These are phyloP conservation scores for Gastrophryne carolinensis DNA, from an alignment of 2,797 vertebrate genomes.

Conservation along the genomic window DNA sequence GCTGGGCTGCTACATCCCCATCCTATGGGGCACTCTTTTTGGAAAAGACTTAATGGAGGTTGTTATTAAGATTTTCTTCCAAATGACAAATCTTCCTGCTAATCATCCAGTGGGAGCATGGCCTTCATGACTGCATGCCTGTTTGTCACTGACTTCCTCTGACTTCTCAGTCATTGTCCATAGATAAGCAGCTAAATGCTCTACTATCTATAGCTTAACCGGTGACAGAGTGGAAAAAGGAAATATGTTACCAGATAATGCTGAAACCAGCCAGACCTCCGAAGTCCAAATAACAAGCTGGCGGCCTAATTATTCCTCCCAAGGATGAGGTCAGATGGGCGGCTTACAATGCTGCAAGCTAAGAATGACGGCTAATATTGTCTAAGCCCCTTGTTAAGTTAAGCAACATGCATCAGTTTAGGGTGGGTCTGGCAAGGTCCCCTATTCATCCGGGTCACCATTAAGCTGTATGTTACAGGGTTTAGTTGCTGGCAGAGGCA, in stretches of 20 bases:
- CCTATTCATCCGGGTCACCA: too few species aligned
- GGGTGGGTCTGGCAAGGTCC: too few species aligned
- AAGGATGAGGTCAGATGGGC: not conserved
- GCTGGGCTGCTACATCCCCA: too few species aligned
- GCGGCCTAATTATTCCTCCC: not conserved
- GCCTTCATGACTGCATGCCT: too few species aligned
- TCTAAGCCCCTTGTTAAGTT: not conserved
- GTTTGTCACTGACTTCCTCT: not conserved
- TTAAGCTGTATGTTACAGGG: too few species aligned
- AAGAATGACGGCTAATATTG: not conserved
- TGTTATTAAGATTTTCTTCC: too few species aligned
- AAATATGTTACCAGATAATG: constrained; percentile 26
- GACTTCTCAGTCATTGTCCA: not conserved
- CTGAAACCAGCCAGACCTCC: constrained; percentile 5
- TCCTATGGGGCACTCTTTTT: too few species aligned
- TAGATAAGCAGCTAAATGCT: constrained; percentile 2
- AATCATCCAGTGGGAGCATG: not conserved
- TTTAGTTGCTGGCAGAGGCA: too few species aligned
- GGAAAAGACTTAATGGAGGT: too few species aligned
- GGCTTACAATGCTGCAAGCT: not conserved
- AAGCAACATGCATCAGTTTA: not conserved
- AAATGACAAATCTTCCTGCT: too few species aligned
- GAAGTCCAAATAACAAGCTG: not conserved
- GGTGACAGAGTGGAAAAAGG: constrained; percentile 17
- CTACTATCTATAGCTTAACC: not conserved